A percentile compares a stretch with the other conserved stretches of the same genome.
phyloP scores from a whole-genome alignment of 2,797 vertebrate genomes.

The Macrochelys suwanniensis region DNA sequence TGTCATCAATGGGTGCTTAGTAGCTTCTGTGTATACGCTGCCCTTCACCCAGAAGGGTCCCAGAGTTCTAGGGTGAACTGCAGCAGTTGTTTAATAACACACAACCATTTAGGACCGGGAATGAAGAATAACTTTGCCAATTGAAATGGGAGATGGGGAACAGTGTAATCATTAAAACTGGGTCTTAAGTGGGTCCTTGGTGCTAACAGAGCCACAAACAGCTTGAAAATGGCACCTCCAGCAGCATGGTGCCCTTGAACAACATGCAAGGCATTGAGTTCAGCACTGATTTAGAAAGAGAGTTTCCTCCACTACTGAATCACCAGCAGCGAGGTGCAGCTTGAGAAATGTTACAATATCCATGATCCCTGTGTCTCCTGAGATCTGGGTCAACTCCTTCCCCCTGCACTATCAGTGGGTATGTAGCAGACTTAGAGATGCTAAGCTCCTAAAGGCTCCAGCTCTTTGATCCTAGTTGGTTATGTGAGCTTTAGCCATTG shows the following conservation, averaged over 20 bases:
- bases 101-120: background rate
- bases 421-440: fast-evolving
- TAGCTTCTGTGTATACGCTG: background rate
- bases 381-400: background rate
- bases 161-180: background rate
- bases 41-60: background rate
- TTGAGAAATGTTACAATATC: background rate
- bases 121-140: background rate
- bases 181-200: background rate
- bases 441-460: background rate
- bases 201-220: background rate
- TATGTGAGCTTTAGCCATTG: fast-evolving
- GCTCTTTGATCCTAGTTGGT: background rate
- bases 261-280: background rate
- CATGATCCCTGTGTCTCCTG: background rate
- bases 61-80: fast-evolving
- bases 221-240: constrained; percentile 7
- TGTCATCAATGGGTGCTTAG: fast-evolving
- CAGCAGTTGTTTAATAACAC: background rate
- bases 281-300: background rate
- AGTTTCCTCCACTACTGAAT: background rate
- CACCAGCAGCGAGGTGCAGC: background rate
- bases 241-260: background rate
- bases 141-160: background rate
- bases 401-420: fast-evolving